Conservation (phyloP, 2,888 invertebrate genomes). For the Lamellibrachia satsuma region DNA sequence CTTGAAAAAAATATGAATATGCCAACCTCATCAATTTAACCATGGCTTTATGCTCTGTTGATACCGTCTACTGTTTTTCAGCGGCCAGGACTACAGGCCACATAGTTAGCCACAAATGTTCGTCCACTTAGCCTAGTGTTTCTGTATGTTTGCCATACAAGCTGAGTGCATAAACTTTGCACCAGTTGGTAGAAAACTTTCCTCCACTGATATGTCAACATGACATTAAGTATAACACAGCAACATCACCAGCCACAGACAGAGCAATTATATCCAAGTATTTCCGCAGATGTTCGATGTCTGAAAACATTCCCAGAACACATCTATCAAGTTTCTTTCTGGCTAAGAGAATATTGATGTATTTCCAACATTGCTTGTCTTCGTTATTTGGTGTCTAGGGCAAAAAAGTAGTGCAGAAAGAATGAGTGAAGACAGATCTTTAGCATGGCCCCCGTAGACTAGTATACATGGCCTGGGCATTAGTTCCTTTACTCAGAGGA, state of each 20-base stretch:
- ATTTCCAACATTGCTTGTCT: neutral
- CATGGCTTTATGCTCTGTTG: neutral
- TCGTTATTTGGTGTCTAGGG: neutral
- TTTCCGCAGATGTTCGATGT: neutral
- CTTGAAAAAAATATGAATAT: neutral
- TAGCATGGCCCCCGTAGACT: neutral
- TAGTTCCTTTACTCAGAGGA: neutral
- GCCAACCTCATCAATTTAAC: neutral
- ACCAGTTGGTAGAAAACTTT: neutral
- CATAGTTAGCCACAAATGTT: neutral
- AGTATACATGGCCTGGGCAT: neutral
- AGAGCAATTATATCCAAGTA: neutral
- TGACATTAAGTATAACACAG: neutral
- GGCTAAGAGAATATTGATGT: neutral
- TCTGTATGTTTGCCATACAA: slow-evolving; percentile 4
- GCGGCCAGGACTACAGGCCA: neutral
- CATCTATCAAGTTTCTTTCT: neutral
- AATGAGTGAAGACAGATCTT: neutral
- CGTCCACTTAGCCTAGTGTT: neutral
- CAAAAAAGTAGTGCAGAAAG: neutral
- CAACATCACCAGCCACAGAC: neutral
- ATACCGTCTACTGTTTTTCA: neutral
- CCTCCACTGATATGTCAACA: neutral
- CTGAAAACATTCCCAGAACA: neutral
- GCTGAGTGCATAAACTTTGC: neutral